Base-by-base conservation (phyloP, 2,888 invertebrate genomes). In the Papilio elwesi region DNA sequence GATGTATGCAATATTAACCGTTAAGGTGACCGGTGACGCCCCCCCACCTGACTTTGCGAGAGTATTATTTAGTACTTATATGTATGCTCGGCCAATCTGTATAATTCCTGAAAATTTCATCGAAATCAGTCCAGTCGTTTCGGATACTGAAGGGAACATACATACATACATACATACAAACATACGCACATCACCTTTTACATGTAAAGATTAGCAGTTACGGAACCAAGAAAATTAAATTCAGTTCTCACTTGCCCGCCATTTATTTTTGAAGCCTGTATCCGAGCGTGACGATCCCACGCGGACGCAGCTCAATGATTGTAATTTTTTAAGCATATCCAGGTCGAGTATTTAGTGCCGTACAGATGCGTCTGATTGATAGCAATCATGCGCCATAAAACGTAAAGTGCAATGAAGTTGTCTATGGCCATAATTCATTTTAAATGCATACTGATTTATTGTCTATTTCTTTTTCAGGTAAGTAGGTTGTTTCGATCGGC, bases 311-410 rank as follows among this genome's bases (percentile, higher is more conserved):
- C 47, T 57, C 65, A 63, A 43, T 57, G 68, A 57, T 63, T 72
- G 51, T 51, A 63, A 68, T 65, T 65, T 68, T 70, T 69, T 73
- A 57, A 48, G 49, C 51, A 69, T 57, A 66, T 49, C 69, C 68
- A 53, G 73, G 73, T 73, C 69, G 69, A 73, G 69, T 70, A 73
- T 66, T 73, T 73, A 69, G 68, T 64, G 63, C 51, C 47, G 69
- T 70, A 66, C 73, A 73, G 73, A 70, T 70, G 69, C 66, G 69
- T 47, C 65, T 66, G 66, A 73, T 66, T 65, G 62, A 70, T 73
- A 65, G 64, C 59, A 65, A 73, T 69, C 59, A 69, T 57, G 68
- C 15, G 59, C 69, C 16, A 69, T 73, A 59, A 73, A 69, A 73
- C 43, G 43, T 38, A 64, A 66, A 36, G 51, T 43, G 57, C 53